Conservation (phyloP, 1,140 invertebrate genomes). For the Periplaneta americana region DNA sequence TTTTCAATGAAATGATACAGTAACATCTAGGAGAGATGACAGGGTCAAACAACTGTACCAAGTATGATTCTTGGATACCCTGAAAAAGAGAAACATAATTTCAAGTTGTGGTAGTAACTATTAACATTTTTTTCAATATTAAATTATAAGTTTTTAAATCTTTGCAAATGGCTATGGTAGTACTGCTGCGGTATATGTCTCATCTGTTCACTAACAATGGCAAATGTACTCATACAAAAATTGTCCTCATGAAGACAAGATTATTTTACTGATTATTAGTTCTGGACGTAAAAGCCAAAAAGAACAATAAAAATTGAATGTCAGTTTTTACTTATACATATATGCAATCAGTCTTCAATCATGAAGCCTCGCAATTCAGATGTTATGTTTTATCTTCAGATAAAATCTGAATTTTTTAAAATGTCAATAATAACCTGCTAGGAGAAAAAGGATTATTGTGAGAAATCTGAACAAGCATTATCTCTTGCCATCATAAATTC, state of each 20-base stretch:
- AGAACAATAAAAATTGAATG: no score
- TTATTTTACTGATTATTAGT: not conserved
- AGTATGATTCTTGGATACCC: conserved; percentile 51
- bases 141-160: not conserved
- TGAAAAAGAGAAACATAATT: conserved; percentile 28
- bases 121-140: not conserved
- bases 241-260: not conserved
- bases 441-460: no score
- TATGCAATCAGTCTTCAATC: no score
- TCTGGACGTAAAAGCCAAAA: no score
- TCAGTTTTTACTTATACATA: no score
- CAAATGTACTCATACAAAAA: not conserved
- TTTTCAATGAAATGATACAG: conserved; percentile 55
- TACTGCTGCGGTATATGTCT: not conserved
- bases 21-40: conserved; percentile 70
- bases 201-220: not conserved
- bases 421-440: no score
- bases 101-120: not conserved
- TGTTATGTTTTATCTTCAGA: no score
- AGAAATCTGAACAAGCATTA: no score
- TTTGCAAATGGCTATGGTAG: not conserved
- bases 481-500: no score
- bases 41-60: conserved; percentile 71
- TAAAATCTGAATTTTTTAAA: no score
- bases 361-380: no score